phyloP scores from a whole-genome alignment of 2,113 vertebrate genomes.

The Zonotrichia leucophrys region DNA sequence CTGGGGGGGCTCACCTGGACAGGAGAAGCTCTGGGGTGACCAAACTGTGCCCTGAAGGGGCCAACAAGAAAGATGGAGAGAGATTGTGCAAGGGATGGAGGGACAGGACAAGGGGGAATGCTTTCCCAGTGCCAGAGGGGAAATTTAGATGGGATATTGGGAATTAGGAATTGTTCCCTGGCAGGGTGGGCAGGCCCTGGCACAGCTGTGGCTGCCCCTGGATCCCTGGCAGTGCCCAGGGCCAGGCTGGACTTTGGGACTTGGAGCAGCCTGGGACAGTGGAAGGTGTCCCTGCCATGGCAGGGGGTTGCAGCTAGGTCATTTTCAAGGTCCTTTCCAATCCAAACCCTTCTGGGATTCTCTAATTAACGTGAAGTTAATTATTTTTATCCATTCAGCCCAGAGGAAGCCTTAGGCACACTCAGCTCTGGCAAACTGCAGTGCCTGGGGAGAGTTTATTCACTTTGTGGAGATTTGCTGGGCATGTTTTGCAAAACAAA shows the following conservation, averaged over 20 bases:
- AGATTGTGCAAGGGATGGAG: accelerated
- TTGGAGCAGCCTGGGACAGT: too few species aligned
- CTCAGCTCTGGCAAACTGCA: neutral
- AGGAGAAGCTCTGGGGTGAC: neutral
- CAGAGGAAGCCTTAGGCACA: neutral
- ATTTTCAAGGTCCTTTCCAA: neutral
- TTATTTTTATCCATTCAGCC: neutral
- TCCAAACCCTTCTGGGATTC: neutral
- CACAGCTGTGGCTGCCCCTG: too few species aligned
- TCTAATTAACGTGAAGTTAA: neutral
- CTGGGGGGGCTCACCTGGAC: neutral
- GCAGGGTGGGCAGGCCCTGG: too few species aligned
- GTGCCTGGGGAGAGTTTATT: neutral
- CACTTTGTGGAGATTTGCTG: neutral
- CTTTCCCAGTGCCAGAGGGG: neutral
- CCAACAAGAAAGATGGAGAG: too few species aligned
- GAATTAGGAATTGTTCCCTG: too few species aligned
- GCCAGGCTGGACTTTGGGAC: too few species aligned
- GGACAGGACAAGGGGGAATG: accelerated
- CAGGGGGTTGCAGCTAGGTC: accelerated
- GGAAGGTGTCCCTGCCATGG: neutral
- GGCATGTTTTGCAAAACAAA: neutral
- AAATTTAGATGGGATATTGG: neutral
- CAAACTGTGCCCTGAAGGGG: accelerated
- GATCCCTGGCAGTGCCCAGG: too few species aligned